Percentiles rank a stretch among this genome's conserved stretches.
These are phyloP conservation scores for Papilio glaucus DNA, from an alignment of 1,140 invertebrate species.

Conservation along the genomic window DNA sequence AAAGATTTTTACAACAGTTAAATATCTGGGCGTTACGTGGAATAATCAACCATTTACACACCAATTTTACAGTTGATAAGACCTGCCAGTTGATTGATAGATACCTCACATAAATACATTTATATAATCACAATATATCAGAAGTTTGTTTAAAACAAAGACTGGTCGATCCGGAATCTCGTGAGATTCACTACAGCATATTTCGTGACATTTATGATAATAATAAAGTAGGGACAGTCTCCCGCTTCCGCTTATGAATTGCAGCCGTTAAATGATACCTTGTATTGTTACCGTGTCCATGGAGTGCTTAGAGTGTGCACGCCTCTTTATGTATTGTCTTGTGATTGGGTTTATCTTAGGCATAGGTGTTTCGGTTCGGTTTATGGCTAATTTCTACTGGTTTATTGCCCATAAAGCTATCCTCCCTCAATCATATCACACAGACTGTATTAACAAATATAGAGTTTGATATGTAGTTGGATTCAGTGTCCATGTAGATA, in stretches of 20 bases:
- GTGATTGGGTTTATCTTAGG: constrained; percentile 66
- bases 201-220: no score
- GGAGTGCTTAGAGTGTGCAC: constrained; percentile 50
- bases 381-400: constrained; percentile 24
- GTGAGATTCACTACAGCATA: no score
- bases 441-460: background rate
- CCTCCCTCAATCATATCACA: background rate
- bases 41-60: no score
- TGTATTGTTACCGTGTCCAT: constrained; percentile 64
- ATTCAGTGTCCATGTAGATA: background rate
- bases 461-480: background rate
- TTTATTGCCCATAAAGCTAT: constrained; percentile 33
- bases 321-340: constrained; percentile 69
- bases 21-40: no score
- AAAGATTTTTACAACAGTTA: no score
- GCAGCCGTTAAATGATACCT: constrained; percentile 41
- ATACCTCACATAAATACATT: no score
- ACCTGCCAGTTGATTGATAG: no score
- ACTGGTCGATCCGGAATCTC: no score
- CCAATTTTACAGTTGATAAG: no score
- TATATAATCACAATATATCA: no score
- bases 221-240: no score
- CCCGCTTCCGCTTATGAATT: constrained; percentile 39
- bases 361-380: constrained; percentile 28
- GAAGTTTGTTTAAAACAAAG: no score